phyloP scores from a whole-genome alignment of 2,113 vertebrate genomes.

The Toxostoma redivivum region DNA sequence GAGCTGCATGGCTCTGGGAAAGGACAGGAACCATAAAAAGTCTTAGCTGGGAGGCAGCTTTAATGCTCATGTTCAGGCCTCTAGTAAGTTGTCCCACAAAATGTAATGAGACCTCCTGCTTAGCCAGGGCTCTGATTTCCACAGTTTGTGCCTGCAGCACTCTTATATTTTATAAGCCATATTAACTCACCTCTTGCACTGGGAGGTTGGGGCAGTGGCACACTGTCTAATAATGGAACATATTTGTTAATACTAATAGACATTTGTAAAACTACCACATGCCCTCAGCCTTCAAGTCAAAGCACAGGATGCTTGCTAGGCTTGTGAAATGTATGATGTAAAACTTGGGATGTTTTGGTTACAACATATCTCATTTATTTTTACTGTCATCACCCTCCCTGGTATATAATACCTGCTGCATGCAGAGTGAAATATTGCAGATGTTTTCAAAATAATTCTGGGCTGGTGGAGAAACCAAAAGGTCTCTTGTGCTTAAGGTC shows the following conservation, averaged over 20 bases:
- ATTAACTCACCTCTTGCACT: slow-evolving; percentile 56
- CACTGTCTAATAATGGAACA: slow-evolving; percentile 54
- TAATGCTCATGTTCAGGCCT: not conserved
- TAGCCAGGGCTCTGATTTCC: slow-evolving; percentile 20
- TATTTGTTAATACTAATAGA: slow-evolving; percentile 51
- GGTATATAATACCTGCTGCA: slow-evolving; percentile 64
- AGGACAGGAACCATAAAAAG: slow-evolving; percentile 53
- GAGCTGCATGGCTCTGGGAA: slow-evolving; percentile 7
- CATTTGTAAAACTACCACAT: slow-evolving; percentile 55
- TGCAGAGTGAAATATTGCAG: slow-evolving; percentile 64
- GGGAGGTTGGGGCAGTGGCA: slow-evolving; percentile 39
- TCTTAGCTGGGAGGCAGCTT: slow-evolving; percentile 39
- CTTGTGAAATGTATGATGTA: slow-evolving; percentile 66
- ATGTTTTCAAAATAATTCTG: slow-evolving; percentile 70
- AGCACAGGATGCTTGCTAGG: slow-evolving; percentile 52
- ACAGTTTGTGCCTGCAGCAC: slow-evolving; percentile 36
- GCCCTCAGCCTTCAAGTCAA: slow-evolving; percentile 38
- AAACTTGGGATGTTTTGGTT: slow-evolving; percentile 65
- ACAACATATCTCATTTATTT: slow-evolving; percentile 72
- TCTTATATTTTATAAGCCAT: slow-evolving; percentile 31
- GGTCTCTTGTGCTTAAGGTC: slow-evolving; percentile 30
- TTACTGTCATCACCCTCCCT: slow-evolving; percentile 65
- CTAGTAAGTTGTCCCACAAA: slow-evolving; percentile 28
- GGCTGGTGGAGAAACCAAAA: slow-evolving; percentile 54
- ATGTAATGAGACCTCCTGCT: slow-evolving; percentile 59